Base-by-base conservation (phyloP, 30 jellyfish, hydroid and myxozoan species). In the Hydractinia echinata region DNA sequence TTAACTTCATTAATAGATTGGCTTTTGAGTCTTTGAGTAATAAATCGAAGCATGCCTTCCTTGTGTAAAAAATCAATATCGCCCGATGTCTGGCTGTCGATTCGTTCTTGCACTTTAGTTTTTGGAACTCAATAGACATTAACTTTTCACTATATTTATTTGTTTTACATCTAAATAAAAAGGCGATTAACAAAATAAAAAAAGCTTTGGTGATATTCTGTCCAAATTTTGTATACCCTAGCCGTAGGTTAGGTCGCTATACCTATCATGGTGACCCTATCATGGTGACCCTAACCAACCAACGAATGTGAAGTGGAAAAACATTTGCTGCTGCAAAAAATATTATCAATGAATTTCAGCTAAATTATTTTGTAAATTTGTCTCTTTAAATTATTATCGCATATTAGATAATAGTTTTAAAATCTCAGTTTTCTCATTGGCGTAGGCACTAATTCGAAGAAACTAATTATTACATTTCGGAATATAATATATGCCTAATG, bases 331-430 rank as follows among this genome's bases (percentile, higher is more conserved):
- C 82, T 53, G 39, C 81, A 79, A 77, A 77, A n/a, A 77, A 54
- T 61, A 54, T 77, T 60, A 77, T 77, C 81, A 77, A 77, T 77
- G 85, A 77, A 53, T 51, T 77, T 54, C 82, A 51, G 79, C n/a
- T 10, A 8, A 66, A 20, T 77, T 10, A 54, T 8, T 20, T 54
- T 60, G 8, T 18, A 76, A 55, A 48, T 56, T 77, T 77, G 85
- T 77, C 85, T 51, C 85, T 77, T 77, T 77, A 77, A 77, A 77
- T 60, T 53, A 20, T 20, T 77, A 54, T 77, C 81, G 81, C 81
- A 72, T 72, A 72, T 13, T 19, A 54, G 50, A 72, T 54, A 72
- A 72, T 58, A 30, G 48, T 50, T 66, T 19, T 66, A 66, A 66
- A 50, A 19, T 66, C 15, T 66, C 48, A 8, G 48, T 66, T 66